Conservation (phyloP, 2,797 vertebrate genomes). For the Acestrorhynchus altus region DNA sequence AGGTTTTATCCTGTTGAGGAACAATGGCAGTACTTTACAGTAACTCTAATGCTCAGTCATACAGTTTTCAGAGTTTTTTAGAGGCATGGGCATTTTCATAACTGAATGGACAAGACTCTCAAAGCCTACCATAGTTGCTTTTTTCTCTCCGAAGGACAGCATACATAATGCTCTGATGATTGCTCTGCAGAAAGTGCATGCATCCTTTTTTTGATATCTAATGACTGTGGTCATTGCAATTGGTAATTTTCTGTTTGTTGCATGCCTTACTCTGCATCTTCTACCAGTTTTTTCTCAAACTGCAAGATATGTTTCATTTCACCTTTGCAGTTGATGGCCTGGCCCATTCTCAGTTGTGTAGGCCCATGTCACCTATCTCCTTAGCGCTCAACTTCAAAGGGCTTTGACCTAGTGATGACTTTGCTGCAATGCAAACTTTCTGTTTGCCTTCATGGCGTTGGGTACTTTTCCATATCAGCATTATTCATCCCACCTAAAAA, state of each 20-base stretch:
- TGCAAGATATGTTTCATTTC: neutral
- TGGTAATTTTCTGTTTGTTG: conserved; percentile 6
- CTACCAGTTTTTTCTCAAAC: neutral
- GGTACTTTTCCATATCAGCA: conserved; percentile 79
- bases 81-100: conserved; percentile 2
- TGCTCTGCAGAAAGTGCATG: no score
- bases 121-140: conserved; percentile 23
- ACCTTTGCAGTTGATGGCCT: neutral
- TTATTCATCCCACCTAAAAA: conserved; percentile 73
- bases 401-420: conserved; percentile 78
- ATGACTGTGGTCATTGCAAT: neutral
- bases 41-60: neutral
- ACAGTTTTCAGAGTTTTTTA: neutral
- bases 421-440: conserved; percentile 75
- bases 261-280: neutral
- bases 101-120: conserved; percentile 9
- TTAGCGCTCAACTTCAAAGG: conserved; percentile 62
- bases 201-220: neutral
- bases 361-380: conserved; percentile 59
- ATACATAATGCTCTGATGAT: no score
- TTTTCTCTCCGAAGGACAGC: neutral
- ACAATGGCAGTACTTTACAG: neutral
- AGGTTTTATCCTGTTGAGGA: neutral
- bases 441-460: conserved; percentile 79
- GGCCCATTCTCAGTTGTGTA: conserved; percentile 16